Conservation (phyloP, 2,888 invertebrate genomes). For the Caradrina clavipalpis region DNA sequence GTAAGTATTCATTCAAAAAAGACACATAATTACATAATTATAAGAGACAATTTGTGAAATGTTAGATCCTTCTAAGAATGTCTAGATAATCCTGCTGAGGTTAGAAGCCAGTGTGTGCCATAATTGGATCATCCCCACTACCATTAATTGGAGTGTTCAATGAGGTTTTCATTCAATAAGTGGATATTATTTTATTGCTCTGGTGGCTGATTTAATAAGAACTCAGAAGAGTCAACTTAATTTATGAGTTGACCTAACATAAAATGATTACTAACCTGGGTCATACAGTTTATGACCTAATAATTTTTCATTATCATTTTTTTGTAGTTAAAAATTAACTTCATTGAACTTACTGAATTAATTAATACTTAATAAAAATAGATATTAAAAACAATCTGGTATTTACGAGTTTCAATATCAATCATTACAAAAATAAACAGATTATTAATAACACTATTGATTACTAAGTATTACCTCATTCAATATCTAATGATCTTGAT, state of each 20-base stretch:
- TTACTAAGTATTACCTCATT: constrained; percentile 33
- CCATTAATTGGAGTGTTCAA: constrained; percentile 35
- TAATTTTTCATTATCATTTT: neutral
- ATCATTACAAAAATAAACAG: constrained; percentile 2
- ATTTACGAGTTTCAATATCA: neutral
- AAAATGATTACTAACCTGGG: neutral
- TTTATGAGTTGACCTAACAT: neutral
- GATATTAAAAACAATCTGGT: constrained; percentile 1
- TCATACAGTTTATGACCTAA: neutral
- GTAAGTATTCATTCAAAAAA: constrained; percentile 75
- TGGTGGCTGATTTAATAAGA: constrained; percentile 10
- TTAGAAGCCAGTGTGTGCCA: constrained; percentile 30
- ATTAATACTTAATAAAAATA: neutral
- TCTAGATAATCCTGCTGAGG: constrained; percentile 31
- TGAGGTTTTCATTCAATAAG: constrained; percentile 26
- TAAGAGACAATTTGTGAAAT: neutral
- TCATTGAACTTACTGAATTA: neutral
- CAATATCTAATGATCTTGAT: constrained; percentile 30
- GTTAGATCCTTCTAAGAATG: constrained; percentile 22
- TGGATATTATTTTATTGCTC: constrained; percentile 4
- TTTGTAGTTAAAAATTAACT: neutral
- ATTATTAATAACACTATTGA: constrained; percentile 15
- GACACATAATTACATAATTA: neutral
- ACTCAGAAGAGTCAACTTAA: neutral
- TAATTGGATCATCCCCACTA: constrained; percentile 42